Evolutionary conservation across 2,797 vertebrate genomes (phyloP).

Genomic region (Caiman crocodilus): DNA sequence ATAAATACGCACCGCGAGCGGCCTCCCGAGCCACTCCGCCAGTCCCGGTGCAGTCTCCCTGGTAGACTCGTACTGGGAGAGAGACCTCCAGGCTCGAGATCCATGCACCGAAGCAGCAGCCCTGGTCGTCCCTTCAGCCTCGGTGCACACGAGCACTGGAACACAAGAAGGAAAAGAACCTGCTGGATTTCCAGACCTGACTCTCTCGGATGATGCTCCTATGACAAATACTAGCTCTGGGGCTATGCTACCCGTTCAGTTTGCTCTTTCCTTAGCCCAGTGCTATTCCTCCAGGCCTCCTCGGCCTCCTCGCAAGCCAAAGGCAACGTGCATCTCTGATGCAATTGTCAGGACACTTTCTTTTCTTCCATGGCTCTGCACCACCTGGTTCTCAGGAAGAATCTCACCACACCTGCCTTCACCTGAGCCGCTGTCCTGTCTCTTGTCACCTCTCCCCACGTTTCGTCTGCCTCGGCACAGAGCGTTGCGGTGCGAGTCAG

Average conservation of each 20-base stretch:
- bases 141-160: too few relatives aligned
- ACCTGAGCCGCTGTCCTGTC: not conserved
- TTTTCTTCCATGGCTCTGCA: not conserved
- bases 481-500: too few relatives aligned
- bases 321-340: fast-evolving
- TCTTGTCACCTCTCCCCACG: not conserved
- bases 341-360: not conserved
- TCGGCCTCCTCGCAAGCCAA: not conserved
- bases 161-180: not conserved
- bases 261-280: not conserved
- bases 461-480: not conserved
- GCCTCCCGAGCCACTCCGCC: not conserved
- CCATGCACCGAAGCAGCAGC: not conserved
- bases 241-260: not conserved
- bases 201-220: not conserved
- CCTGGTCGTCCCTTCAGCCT: not conserved
- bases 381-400: fast-evolving
- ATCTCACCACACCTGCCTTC: too few relatives aligned
- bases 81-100: not conserved
- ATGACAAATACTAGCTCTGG: not conserved
- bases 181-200: not conserved
- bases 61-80: not conserved
- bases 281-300: not conserved
- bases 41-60: not conserved
- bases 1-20: not conserved